Base-by-base conservation (phyloP, 2,888 invertebrate species). In the Drosophila melanosoma region DNA sequence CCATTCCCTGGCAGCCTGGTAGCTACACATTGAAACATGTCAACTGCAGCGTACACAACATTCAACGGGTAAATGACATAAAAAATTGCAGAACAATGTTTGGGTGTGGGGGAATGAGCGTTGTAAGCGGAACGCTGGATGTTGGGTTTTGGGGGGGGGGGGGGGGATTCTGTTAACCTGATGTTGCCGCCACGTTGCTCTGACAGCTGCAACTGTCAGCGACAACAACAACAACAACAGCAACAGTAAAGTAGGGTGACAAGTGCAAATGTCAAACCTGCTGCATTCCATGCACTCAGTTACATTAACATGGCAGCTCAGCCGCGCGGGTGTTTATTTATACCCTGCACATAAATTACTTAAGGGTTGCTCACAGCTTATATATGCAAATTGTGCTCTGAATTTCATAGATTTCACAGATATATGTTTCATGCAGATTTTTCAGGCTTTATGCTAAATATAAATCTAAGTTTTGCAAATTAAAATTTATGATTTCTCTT, bases 21-120 rank as follows among this genome's bases (percentile, higher is more conserved):
- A n/a, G 36, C 52, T 26, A 23, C 29, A 45, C 61, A 62, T 54
- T 68, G 66, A 69, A 86, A 86, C 74, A 74, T 79, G 76, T 74
- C 61, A 67, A 70, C 70, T 71, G 76, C 73, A 72, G 17, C 53
- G 63, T 26, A 68, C 69, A 66, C 57, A 73, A 77, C 64, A 74
- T 76, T 72, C 70, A 80, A 65, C 61, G 82, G 76, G 84, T 87
- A 89, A 85, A 85, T 77, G 87, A 72, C 69, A 79, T 79, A 83
- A 81, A 89, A 83, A 89, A 77, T 68, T 74, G 74, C 65, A 66
- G 60, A 52, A 32, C 56, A 58, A 45, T 45, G 3, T 45, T 26
- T 20, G 29, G 54, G 36, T 32, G 42, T 23, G 61, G 32, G 32
- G 20, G 6, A 23, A 15, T n/a, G n/a, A n/a, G 11, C 12, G 12